Percentiles rank a stretch among this genome's conserved stretches.
Conservation (phyloP, 2,888 invertebrate genomes). For the Pristionchus arcanus region DNA sequence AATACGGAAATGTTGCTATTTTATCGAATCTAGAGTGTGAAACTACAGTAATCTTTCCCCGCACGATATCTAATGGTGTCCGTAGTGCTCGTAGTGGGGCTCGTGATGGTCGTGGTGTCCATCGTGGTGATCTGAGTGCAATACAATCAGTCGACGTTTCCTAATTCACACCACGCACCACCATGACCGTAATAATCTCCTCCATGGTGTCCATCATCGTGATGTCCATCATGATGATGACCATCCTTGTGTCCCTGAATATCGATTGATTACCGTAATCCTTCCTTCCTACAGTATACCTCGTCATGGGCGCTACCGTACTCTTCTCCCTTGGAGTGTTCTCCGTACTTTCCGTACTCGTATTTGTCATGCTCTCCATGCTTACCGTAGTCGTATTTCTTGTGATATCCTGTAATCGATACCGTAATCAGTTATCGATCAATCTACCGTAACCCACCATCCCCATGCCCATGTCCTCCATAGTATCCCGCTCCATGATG, state of each 20-base stretch:
- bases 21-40: background rate
- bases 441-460: constrained; percentile 23
- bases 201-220: constrained; percentile 39
- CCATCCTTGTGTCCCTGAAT: constrained; percentile 52
- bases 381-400: constrained; percentile 48
- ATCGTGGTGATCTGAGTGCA: constrained; percentile 48
- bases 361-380: constrained; percentile 52
- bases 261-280: background rate
- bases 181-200: constrained; percentile 44
- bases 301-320: constrained; percentile 51
- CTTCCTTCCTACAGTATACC: constrained; percentile 22
- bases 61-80: background rate
- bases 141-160: constrained; percentile 16
- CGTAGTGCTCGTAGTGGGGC: constrained; percentile 48
- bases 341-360: constrained; percentile 55
- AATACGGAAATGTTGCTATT: no score
- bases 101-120: constrained; percentile 48
- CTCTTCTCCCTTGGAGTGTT: constrained; percentile 50
- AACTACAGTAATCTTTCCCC: background rate
- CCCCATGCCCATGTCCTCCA: constrained; percentile 40
- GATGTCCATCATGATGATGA: constrained; percentile 26
- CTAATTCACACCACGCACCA: constrained; percentile 41
- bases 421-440: constrained; percentile 22
- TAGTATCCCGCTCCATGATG: constrained; percentile 44
- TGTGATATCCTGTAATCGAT: constrained; percentile 32